Evolutionary conservation across 2,113 vertebrate species (phyloP), one percentile per base, ranked within the genome.

Genomic region (Puffinus mauretanicus): DNA sequence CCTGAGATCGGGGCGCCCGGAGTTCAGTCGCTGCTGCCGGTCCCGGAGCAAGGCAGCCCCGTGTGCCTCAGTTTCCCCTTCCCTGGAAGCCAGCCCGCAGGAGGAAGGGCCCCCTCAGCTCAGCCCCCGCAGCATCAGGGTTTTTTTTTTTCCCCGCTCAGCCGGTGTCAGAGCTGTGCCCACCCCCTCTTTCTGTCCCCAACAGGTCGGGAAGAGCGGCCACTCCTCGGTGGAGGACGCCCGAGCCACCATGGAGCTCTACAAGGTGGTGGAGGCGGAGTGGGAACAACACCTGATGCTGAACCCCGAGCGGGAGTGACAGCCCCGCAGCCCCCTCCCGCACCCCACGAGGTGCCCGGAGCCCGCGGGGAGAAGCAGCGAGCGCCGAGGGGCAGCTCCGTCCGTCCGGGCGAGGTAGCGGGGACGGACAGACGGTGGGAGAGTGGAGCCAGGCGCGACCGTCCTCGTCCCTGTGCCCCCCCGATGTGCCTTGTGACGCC

Each of bases 221-320:
- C 99, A 99, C 88, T 99, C 98, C 29, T 99, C 99, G 0, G 99
- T 99, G 69, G 99, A 99, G 94, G 99, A 99, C 0, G 99, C 99
- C 51, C 97, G 93, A 79, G 99, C 99, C 88, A 99, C 99, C 27
- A 99, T 99, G 99, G 98, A 99, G 70, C 98, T 99, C 29, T 99
- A 99, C 97, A 99, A 98, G 79, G 83, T 98, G 96, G 98, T 99
- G 75, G 99, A 99, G 84, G 97, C 87, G 1, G 98, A 99, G 94
- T 99, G 99, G 99, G 99, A 99, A 94, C 97, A 94, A 58, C 96
- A 92, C 19, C 97, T 99, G 88, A 64, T 26, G 71, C 90, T 94
- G 64, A 97, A 94, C 57, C 83, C 67, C 0, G 34, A 66, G 52
- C 77, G 71, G 61, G 30, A 96, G 29, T 96, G 95, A 97, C 6